Evolutionary conservation across 2,113 vertebrate species (phyloP).

Genomic region (Onychostoma macrolepis): DNA sequence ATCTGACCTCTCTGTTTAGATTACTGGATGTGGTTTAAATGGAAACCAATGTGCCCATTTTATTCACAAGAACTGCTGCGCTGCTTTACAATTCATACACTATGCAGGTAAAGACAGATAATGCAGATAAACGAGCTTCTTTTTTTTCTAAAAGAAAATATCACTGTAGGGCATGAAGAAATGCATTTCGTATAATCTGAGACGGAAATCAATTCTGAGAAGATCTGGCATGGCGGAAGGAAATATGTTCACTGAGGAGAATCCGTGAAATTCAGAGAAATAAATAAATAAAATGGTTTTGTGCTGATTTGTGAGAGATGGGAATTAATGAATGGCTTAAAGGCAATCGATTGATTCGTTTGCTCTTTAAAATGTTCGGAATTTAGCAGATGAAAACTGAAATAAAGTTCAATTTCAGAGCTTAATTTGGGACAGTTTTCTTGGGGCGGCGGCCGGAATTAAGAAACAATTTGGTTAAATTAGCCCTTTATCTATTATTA

Average conservation of each 20-base stretch:
- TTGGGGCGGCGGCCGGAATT: neutral
- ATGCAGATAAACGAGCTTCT: neutral
- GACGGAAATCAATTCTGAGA: neutral
- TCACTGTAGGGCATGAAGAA: neutral
- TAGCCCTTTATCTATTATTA: neutral
- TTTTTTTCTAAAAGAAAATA: neutral
- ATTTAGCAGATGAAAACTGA: too few species aligned
- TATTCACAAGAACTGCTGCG: neutral
- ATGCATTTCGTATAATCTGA: neutral
- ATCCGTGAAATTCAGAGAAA: neutral
- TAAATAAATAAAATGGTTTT: neutral
- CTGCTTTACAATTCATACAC: neutral
- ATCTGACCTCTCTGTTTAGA: slow-evolving; percentile 54
- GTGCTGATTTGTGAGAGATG: neutral
- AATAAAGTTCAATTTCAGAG: neutral
- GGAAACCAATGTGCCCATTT: neutral
- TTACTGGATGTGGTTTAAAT: slow-evolving; percentile 62
- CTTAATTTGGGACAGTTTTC: neutral
- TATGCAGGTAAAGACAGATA: neutral
- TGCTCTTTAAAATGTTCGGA: neutral
- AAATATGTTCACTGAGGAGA: neutral
- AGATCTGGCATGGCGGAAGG: neutral
- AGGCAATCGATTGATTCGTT: neutral
- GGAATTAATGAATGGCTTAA: neutral
- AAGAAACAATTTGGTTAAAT: neutral